Evolutionary conservation across 2,113 vertebrate species (phyloP).

Genomic region (Cynocephalus volans): DNA sequence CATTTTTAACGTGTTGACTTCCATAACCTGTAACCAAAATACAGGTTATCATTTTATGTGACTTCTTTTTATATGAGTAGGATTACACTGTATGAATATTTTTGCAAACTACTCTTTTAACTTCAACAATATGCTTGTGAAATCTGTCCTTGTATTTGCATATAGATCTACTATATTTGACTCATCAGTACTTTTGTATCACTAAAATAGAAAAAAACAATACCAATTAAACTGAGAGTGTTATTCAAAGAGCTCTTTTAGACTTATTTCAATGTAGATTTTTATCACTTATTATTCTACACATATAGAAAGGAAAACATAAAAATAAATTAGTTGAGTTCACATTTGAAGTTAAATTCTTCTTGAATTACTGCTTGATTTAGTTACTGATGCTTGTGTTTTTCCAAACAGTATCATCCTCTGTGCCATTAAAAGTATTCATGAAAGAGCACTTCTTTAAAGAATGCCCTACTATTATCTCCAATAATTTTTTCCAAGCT

Average conservation of each 20-base stretch:
- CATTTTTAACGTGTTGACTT: not conserved
- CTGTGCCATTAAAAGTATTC: not conserved
- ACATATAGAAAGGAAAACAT: not conserved
- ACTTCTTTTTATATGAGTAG: not conserved
- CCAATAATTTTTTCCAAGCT: not conserved
- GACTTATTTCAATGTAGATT: not conserved
- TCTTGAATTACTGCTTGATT: slow-evolving; percentile 7
- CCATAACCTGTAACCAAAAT: not conserved
- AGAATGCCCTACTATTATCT: not conserved
- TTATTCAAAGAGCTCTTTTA: slow-evolving; percentile 4
- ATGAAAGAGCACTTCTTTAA: not conserved
- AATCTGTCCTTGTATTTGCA: not conserved
- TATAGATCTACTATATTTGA: not conserved
- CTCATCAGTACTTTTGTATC: not conserved
- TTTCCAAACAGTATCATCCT: not conserved
- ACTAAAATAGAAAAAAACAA: not conserved
- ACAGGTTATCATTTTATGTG: not conserved
- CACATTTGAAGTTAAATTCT: not conserved
- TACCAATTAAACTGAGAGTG: not conserved
- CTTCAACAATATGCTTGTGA: not conserved
- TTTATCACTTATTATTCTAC: slow-evolving; percentile 23
- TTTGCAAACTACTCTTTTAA: not conserved
- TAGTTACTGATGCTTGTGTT: not conserved
- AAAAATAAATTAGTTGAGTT: not conserved
- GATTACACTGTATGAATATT: not conserved